phyloP scores from a whole-genome alignment of 2,888 invertebrate species.

The Oligia strigilis region DNA sequence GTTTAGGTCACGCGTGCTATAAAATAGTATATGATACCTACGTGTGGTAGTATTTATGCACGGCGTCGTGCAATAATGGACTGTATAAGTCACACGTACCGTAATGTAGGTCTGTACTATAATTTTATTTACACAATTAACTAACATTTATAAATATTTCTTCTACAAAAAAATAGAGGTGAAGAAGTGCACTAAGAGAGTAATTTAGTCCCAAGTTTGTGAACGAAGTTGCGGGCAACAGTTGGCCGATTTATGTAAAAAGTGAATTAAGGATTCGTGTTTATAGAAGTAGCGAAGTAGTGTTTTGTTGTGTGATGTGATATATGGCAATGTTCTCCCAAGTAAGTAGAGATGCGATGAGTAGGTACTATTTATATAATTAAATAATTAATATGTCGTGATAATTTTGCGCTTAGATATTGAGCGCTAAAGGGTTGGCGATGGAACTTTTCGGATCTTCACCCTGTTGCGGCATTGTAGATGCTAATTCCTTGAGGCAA shows the following conservation, averaged over 20 bases:
- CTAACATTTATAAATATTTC: constrained; percentile 14
- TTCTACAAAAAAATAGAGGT: constrained; percentile 20
- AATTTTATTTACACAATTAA: constrained; percentile 27
- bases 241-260: background rate
- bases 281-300: background rate
- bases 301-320: background rate
- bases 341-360: background rate
- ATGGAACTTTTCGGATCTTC: too few relatives aligned
- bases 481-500: too few relatives aligned
- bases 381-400: too few relatives aligned
- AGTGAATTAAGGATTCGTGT: background rate
- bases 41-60: background rate
- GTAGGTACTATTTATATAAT: too few relatives aligned
- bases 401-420: background rate
- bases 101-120: background rate
- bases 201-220: constrained; percentile 16
- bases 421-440: background rate
- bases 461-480: too few relatives aligned
- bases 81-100: background rate
- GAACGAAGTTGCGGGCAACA: constrained; percentile 12
- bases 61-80: too few relatives aligned
- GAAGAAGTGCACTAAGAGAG: constrained; percentile 6
- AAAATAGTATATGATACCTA: background rate
- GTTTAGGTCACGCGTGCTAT: too few relatives aligned
- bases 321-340: background rate